Conservation (phyloP, 2,113 vertebrate genomes). For the Pardalotus punctatus region DNA sequence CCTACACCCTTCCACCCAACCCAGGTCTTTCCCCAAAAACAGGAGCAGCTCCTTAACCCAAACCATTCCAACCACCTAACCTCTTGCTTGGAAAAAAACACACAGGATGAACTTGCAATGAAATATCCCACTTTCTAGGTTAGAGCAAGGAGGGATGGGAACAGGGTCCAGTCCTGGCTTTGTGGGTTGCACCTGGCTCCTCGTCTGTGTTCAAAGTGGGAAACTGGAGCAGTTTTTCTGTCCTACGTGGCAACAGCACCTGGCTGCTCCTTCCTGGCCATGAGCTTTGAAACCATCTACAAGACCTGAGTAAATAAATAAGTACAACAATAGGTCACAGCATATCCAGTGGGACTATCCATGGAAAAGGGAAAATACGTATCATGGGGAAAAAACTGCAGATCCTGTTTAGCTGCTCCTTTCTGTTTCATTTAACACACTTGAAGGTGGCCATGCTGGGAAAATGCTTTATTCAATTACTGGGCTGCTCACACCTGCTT, state of each 20-base stretch:
- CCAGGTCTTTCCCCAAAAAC: not conserved
- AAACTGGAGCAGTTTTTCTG: not conserved
- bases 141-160: not conserved
- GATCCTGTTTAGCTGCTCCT: constrained; percentile 54
- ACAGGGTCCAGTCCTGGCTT: not conserved
- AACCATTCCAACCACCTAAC: not conserved
- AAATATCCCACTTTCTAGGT: not conserved
- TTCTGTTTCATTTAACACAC: constrained; percentile 43
- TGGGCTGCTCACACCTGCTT: not conserved
- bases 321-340: constrained; percentile 27
- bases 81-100: not conserved
- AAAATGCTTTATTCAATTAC: not conserved
- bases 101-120: not conserved
- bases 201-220: not conserved
- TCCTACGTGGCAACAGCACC: not conserved
- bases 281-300: constrained; percentile 2
- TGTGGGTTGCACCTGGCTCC: not conserved
- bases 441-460: not conserved
- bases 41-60: not conserved
- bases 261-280: constrained; percentile 13
- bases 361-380: constrained; percentile 30
- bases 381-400: constrained; percentile 11
- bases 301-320: constrained; percentile 52
- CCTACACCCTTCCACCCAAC: not conserved
- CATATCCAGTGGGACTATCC: not conserved